Percentiles rank a stretch among this genome's conserved stretches.
Evolutionary conservation across 2,888 invertebrate genomes (phyloP).

Genomic region (Brenthis ino): DNA sequence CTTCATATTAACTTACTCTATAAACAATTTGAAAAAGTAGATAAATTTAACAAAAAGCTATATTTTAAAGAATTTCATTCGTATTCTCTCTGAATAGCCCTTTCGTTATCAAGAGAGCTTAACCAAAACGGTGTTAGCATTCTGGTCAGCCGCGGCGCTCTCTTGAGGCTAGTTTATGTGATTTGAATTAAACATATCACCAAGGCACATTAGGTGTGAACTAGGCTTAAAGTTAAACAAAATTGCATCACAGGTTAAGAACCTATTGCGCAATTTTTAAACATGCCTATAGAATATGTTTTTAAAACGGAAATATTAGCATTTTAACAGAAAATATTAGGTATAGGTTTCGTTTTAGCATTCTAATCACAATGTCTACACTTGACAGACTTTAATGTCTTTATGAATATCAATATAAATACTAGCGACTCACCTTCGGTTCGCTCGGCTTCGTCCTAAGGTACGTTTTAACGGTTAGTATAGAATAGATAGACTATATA

Average conservation of each 20-base stretch:
- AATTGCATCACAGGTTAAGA: constrained; percentile 33
- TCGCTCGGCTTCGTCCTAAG: too few species aligned
- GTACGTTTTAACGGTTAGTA: too few species aligned
- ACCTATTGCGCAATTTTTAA: constrained; percentile 13
- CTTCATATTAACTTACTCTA: not conserved
- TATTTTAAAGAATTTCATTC: constrained; percentile 29
- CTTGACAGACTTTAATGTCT: too few species aligned
- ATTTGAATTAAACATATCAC: constrained; percentile 62
- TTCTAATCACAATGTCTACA: too few species aligned
- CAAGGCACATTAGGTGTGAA: constrained; percentile 33
- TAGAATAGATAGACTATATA: too few species aligned
- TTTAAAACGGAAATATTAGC: not conserved
- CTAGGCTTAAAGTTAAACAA: constrained; percentile 27
- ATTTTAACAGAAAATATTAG: not conserved
- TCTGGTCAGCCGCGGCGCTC: constrained; percentile 51
- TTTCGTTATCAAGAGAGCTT: constrained; percentile 51
- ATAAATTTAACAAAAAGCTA: constrained; percentile 7
- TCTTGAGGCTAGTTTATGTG: constrained; percentile 47
- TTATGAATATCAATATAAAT: too few species aligned
- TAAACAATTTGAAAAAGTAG: constrained; percentile 1
- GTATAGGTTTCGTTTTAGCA: too few species aligned
- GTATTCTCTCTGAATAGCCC: constrained; percentile 42
- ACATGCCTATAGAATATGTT: not conserved
- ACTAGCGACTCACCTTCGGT: too few species aligned
- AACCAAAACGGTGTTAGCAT: constrained; percentile 58